These are phyloP conservation scores for Ophioderma brevispina DNA, from an alignment of 35 echinoderm and acorn worm genomes.

Conservation along the genomic window DNA sequence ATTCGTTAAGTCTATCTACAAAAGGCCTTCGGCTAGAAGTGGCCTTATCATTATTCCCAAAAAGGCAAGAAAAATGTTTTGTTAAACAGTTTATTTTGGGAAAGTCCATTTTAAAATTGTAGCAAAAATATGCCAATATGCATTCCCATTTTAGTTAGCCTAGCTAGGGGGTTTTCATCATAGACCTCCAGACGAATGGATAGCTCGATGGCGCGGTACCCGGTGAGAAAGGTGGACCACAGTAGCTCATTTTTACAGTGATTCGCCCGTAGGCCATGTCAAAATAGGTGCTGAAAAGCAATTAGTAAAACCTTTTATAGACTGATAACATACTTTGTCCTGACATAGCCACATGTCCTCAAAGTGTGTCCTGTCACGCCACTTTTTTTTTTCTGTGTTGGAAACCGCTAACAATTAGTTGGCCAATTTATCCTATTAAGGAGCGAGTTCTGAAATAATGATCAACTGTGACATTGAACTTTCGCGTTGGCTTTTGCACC, in stretches of 20 bases:
- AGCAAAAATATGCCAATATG: not conserved
- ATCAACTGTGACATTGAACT: too few relatives aligned
- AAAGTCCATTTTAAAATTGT: not conserved
- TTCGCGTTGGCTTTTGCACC: too few relatives aligned
- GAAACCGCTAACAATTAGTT: not conserved
- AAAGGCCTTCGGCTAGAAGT: not conserved
- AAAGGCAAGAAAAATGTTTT: not conserved
- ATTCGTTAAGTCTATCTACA: not conserved
- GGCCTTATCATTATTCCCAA: not conserved
- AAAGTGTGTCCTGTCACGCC: slow-evolving; percentile 1
- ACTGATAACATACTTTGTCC: not conserved
- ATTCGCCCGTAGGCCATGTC: not conserved
- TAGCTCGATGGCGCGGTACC: not conserved
- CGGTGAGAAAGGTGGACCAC: not conserved
- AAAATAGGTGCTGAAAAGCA: too few relatives aligned
- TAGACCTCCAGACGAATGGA: not conserved
- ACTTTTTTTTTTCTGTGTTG: not conserved
- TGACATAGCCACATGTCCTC: not conserved
- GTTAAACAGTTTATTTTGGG: not conserved
- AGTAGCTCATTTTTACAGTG: not conserved
- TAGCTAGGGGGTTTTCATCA: not conserved
- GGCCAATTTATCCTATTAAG: not conserved
- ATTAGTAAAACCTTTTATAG: too few relatives aligned
- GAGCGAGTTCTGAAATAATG: too few relatives aligned
- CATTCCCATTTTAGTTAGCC: not conserved